Evolutionary conservation across 2,888 invertebrate genomes (phyloP).

Genomic region (Terebella lapidaria): DNA sequence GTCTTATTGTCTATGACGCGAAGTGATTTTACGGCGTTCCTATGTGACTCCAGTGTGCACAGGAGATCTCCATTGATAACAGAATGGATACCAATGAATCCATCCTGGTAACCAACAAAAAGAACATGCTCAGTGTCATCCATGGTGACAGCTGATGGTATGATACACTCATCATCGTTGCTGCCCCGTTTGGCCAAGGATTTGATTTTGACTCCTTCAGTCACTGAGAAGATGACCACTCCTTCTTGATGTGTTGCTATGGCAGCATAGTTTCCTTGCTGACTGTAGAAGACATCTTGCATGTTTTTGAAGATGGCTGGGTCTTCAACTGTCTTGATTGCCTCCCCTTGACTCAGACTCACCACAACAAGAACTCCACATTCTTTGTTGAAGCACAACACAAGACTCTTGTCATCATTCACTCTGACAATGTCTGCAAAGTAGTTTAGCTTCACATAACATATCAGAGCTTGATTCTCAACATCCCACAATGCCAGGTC

Average conservation of each 20-base stretch:
- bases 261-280: neutral
- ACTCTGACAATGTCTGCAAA: neutral
- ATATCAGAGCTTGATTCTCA: constrained; percentile 8
- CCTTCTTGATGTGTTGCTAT: constrained; percentile 14
- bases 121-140: constrained; percentile 13
- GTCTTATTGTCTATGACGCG: constrained; percentile 1
- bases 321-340: neutral
- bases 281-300: neutral
- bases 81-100: constrained; percentile 9
- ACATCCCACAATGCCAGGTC: constrained; percentile 23
- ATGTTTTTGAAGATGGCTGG: neutral
- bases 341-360: neutral
- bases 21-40: constrained; percentile 9
- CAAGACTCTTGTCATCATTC: neutral
- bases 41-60: constrained; percentile 2
- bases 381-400: neutral
- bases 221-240: constrained; percentile 4
- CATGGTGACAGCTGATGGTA: neutral
- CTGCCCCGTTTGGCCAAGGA: neutral
- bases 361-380: neutral
- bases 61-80: constrained; percentile 8
- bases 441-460: constrained; percentile 8
- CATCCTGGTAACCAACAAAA: constrained; percentile 12
- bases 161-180: neutral
- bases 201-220: neutral